Evolutionary conservation across 2,797 vertebrate genomes (phyloP).

Genomic region (Ispidina picta): DNA sequence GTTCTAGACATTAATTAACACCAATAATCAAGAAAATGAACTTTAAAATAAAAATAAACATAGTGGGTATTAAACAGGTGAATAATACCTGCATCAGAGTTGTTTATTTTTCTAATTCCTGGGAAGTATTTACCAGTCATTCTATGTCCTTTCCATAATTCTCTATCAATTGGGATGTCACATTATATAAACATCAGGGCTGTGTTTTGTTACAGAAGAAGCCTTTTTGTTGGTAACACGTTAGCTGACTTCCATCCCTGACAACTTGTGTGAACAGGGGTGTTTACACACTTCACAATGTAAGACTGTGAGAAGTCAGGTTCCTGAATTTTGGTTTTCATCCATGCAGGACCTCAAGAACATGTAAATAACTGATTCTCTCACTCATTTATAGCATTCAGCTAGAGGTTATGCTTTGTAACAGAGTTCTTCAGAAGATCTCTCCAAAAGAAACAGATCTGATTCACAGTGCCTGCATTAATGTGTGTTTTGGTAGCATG

Average conservation of each 20-base stretch:
- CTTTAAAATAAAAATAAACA: background rate
- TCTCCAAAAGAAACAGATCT: slow-evolving; percentile 16
- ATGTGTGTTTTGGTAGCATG: background rate
- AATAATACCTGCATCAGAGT: background rate
- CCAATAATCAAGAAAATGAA: background rate
- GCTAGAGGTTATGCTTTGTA: background rate
- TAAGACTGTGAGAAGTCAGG: background rate
- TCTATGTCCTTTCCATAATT: background rate
- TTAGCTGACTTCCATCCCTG: background rate
- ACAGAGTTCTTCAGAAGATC: background rate
- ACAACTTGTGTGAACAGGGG: background rate
- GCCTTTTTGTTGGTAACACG: background rate
- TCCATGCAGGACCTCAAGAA: background rate
- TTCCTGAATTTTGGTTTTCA: background rate
- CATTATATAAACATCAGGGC: background rate
- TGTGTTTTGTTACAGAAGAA: background rate
- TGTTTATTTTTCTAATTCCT: background rate
- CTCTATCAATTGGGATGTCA: background rate
- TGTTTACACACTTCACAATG: rapidly evolving
- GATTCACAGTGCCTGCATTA: background rate
- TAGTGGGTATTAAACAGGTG: background rate
- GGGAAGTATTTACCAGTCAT: background rate
- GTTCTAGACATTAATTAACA: background rate
- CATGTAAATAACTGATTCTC: background rate
- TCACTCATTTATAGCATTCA: background rate